A percentile compares a stretch with the other conserved stretches of the same genome.
Conservation (phyloP, 2,113 vertebrate species). For the Narcine bancroftii region DNA sequence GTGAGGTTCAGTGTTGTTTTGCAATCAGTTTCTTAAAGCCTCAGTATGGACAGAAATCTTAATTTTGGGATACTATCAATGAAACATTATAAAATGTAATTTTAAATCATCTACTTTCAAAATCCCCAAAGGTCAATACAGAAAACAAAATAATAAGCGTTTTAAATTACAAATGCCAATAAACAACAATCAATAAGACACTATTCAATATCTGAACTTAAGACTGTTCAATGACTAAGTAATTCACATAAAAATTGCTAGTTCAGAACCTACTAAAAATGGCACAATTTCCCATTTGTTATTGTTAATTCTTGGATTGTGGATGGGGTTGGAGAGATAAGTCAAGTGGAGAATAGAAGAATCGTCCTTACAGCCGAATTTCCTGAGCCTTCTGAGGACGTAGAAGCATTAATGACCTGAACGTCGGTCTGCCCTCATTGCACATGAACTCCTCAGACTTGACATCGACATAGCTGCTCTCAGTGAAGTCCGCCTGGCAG, state of each 20-base stretch:
- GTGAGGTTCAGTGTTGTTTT: background rate
- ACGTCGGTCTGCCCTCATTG: too few relatives aligned
- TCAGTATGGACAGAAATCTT: background rate
- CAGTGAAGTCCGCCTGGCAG: too few relatives aligned
- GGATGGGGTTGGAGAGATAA: too few relatives aligned
- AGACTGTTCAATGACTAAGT: background rate
- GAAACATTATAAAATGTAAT: too few relatives aligned
- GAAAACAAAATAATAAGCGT: background rate
- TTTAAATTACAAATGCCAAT: background rate
- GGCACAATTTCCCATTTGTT: background rate
- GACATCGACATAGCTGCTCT: too few relatives aligned
- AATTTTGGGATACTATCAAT: too few relatives aligned
- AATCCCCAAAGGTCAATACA: background rate
- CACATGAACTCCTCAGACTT: too few relatives aligned
- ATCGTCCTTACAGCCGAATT: too few relatives aligned
- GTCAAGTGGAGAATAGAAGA: too few relatives aligned
- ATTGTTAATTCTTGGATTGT: background rate
- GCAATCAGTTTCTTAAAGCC: constrained; percentile 17
- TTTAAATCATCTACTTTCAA: background rate
- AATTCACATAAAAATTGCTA: background rate
- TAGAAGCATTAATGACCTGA: too few relatives aligned
- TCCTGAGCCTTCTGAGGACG: too few relatives aligned
- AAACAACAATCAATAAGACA: background rate
- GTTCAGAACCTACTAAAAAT: too few relatives aligned
- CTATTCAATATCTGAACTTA: background rate